phyloP scores from a whole-genome alignment of 1,140 invertebrate genomes.

The Littorina saxatilis region DNA sequence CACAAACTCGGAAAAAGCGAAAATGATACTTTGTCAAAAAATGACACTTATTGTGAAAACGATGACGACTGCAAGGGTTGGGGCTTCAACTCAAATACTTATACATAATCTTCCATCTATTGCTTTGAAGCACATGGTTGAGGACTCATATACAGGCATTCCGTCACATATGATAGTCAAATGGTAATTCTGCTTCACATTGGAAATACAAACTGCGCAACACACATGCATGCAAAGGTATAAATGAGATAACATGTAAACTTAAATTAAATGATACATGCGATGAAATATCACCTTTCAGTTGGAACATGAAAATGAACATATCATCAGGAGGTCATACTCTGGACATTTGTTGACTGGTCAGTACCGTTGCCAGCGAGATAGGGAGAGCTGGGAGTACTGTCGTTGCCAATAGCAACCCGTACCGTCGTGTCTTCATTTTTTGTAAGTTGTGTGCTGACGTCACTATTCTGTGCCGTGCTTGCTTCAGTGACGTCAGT shows the following conservation, averaged over 20 bases:
- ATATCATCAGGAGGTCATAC: background rate
- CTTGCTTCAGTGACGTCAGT: too few species aligned
- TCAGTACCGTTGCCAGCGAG: constrained; percentile 11
- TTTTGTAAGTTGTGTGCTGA: background rate
- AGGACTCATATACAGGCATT: too few species aligned
- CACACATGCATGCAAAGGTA: background rate
- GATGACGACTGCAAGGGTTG: too few species aligned
- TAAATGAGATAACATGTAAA: background rate
- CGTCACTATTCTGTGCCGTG: background rate
- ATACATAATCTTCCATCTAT: too few species aligned
- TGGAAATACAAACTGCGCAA: background rate
- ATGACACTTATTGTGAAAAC: too few species aligned
- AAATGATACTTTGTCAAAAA: too few species aligned
- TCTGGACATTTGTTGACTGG: background rate
- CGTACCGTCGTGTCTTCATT: background rate
- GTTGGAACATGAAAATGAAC: background rate
- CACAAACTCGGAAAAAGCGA: too few species aligned
- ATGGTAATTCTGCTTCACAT: background rate
- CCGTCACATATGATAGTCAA: too few species aligned
- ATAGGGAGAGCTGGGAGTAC: background rate
- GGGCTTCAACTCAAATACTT: too few species aligned
- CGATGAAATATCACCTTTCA: background rate
- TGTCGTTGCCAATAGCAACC: background rate
- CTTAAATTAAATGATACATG: background rate
- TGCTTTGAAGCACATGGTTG: too few species aligned